These are phyloP conservation scores for Mellilla xanthometata DNA, from an alignment of 2,888 invertebrate genomes.

Conservation along the genomic window DNA sequence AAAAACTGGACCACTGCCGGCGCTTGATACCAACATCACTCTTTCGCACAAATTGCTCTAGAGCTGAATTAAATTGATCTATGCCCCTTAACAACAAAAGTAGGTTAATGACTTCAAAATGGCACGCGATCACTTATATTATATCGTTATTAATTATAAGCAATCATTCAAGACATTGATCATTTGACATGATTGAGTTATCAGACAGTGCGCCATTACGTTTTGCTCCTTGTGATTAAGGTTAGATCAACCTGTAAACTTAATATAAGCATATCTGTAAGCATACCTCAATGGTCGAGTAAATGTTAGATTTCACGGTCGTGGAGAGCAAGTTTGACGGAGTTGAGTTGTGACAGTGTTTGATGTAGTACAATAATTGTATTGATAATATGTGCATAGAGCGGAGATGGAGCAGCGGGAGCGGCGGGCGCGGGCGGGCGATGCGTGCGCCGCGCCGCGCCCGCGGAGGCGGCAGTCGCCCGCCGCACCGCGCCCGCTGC, in stretches of 20 bases:
- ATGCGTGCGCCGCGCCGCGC: slow-evolving; percentile 61
- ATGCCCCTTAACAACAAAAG: not conserved
- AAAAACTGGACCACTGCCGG: slow-evolving; percentile 51
- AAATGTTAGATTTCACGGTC: slow-evolving; percentile 45
- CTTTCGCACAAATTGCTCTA: slow-evolving; percentile 30
- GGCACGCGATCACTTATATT: no score
- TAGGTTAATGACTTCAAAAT: not conserved
- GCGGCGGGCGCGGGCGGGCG: slow-evolving; percentile 31
- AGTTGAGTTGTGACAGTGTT: slow-evolving; percentile 59
- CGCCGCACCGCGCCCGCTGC: slow-evolving; percentile 39
- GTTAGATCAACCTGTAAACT: no score
- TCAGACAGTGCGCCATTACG: no score
- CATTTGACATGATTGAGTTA: no score
- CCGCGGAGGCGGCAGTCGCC: slow-evolving; percentile 59
- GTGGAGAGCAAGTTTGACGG: slow-evolving; percentile 53
- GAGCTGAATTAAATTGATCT: slow-evolving; percentile 27
- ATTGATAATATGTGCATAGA: slow-evolving; percentile 80
- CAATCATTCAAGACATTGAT: no score
- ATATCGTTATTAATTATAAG: no score
- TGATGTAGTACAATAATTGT: slow-evolving; percentile 75
- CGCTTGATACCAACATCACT: slow-evolving; percentile 36
- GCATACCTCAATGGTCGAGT: slow-evolving; percentile 18
- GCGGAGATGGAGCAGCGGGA: slow-evolving; percentile 68
- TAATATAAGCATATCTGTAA: no score
- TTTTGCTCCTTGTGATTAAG: no score